A percentile compares a stretch with the other conserved stretches of the same genome.
phyloP scores from a whole-genome alignment of 2,797 vertebrate genomes.

The Denticeps clupeoides region DNA sequence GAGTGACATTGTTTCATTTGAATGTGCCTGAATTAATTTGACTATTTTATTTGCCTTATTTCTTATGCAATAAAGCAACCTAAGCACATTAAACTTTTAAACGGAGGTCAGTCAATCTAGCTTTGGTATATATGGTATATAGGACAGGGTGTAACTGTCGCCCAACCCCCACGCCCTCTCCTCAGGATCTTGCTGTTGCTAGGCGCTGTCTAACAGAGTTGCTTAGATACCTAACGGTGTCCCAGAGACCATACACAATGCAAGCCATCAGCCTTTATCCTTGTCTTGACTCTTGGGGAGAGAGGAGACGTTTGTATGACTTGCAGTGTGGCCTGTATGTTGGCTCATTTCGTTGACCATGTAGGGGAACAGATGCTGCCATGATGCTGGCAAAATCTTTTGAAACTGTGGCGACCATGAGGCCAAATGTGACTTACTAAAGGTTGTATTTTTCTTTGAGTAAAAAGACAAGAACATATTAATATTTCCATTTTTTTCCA shows the following conservation, averaged over 20 bases:
- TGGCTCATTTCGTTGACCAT: no score
- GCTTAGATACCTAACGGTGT: slow-evolving; percentile 48
- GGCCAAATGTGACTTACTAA: no score
- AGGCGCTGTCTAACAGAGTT: slow-evolving; percentile 53
- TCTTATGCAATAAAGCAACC: neutral
- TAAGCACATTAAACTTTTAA: neutral
- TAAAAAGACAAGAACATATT: no score
- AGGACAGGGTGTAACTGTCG: slow-evolving; percentile 31
- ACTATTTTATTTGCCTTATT: neutral
- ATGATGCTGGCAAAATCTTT: no score
- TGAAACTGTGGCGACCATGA: no score
- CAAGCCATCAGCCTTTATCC: slow-evolving; percentile 40
- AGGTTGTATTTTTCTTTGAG: no score
- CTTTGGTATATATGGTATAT: slow-evolving; percentile 26
- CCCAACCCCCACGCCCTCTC: slow-evolving; percentile 40
- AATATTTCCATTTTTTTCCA: no score
- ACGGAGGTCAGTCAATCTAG: slow-evolving; percentile 31
- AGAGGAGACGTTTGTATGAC: slow-evolving; percentile 45
- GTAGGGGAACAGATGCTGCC: no score
- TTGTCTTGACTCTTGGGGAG: slow-evolving; percentile 53
- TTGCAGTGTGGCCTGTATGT: no score
- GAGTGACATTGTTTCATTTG: no score
- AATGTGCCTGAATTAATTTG: neutral
- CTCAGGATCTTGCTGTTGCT: slow-evolving; percentile 44
- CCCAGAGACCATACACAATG: slow-evolving; percentile 28